phyloP scores from a whole-genome alignment of 1,140 invertebrate genomes.

The Lutraria rhynchaena region DNA sequence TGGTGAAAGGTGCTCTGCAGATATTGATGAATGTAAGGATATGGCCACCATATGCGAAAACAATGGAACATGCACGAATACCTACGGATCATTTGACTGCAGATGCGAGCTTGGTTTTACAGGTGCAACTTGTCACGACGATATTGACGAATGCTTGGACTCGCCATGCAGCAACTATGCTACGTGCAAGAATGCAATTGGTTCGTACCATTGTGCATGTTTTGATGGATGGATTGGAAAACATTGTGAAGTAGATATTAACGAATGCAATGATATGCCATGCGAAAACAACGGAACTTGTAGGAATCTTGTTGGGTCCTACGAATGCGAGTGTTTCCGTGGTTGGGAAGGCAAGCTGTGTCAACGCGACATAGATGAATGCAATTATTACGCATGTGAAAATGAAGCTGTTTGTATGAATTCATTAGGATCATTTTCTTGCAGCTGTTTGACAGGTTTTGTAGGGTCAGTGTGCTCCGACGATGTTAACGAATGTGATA shows the following conservation, averaged over 20 bases:
- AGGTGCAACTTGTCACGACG: slow-evolving; percentile 19
- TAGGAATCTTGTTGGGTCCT: slow-evolving; percentile 37
- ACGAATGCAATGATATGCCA: slow-evolving; percentile 51
- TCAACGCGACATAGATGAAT: slow-evolving; percentile 50
- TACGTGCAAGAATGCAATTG: slow-evolving; percentile 36
- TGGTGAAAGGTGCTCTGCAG: slow-evolving; percentile 92
- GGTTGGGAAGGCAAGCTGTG: slow-evolving; percentile 50
- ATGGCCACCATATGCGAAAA: slow-evolving; percentile 61
- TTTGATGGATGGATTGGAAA: slow-evolving; percentile 40
- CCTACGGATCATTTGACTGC: slow-evolving; percentile 83
- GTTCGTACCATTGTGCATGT: slow-evolving; percentile 49
- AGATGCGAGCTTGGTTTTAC: slow-evolving; percentile 87
- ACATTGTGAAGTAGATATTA: slow-evolving; percentile 43
- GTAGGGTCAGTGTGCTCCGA: slow-evolving; percentile 2
- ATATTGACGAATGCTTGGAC: slow-evolving; percentile 29
- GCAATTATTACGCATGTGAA: slow-evolving; percentile 1
- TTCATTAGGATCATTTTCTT: slow-evolving; percentile 36
- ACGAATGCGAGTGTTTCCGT: slow-evolving; percentile 35
- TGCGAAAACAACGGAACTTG: slow-evolving; percentile 60
- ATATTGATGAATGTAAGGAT: slow-evolving; percentile 65
- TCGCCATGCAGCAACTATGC: slow-evolving; percentile 46
- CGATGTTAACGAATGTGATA: slow-evolving; percentile 54
- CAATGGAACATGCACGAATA: slow-evolving; percentile 46
- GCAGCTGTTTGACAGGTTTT: slow-evolving; percentile 47
- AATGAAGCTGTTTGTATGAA: slow-evolving; percentile 27